Base-by-base conservation (phyloP, 2,797 vertebrate species). In the Melopsittacus undulatus region DNA sequence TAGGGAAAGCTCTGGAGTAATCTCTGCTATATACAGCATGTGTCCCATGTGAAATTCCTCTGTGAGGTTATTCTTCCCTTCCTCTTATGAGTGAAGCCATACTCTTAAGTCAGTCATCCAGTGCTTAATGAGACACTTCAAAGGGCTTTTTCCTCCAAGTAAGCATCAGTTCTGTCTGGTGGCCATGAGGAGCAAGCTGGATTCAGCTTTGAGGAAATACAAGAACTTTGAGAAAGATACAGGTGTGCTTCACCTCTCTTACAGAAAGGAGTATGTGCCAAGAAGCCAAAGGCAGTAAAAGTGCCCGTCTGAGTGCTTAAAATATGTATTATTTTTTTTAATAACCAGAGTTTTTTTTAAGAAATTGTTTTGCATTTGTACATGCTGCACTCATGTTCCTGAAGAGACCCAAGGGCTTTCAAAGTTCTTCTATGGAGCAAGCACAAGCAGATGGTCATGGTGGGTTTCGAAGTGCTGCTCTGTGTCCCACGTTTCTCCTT, bases 321-420 rank as follows among this genome's bases (percentile, higher is more conserved):
- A 82, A 66, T 7, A 23, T 5, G 34, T n/a, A 15, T 5, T 21
- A 11, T 40, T 23, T 40, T 23, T 29, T 69, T 20, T 32, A 43
- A 48, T 40, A 57, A 45, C 29, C 23, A 45, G 43, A 49, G 38
- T 38, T 22, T 18, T 18, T 13, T 63, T 68, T 57, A 42, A 26
- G 45, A 66, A 83, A 49, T 1, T 1, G 17, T 27, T 83, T 42
- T 62, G 52, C 42, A 5, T 56, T 46, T 51, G 57, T 62, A 18
- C 51, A 45, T 0, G 0, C 19, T 7, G 34, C 56, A 52, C 4
- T 7, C 14, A 1, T 4, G 42, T 15, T 59, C 36, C 18, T 42
- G 9, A 40, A 30, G 72, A 83, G 64, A 73, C 24, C 14, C 7
- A 15, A 40, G 14, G 24, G 57, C 46, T 32, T 38, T 27, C 54